Base-by-base conservation (phyloP, 1,140 invertebrate genomes). In the Anastrepha ludens region DNA sequence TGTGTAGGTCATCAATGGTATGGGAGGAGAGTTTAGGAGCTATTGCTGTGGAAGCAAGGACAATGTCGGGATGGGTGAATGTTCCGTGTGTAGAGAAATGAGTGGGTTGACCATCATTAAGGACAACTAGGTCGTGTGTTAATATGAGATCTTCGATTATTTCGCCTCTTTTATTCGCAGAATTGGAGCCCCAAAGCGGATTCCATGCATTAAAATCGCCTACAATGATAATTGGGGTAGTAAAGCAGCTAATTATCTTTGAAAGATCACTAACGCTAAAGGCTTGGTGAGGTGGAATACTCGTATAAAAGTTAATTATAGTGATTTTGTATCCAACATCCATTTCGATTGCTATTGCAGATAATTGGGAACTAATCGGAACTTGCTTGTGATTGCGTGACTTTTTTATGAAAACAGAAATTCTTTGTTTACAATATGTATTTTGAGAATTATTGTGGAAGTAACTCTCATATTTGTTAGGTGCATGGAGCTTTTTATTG, bases 41-140 rank as follows among this genome's bases (percentile, higher is more conserved):
- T 17, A 89, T 55, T 59, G 59, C n/a, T 17, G 86, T 62, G 11
- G 86, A 87, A 41, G 11, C 44, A 11, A 81, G 9, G 15, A 58
- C 20, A 41, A 87, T 44, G 70, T 87, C 50, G 47, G 87, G 44
- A 39, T 89, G 50, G 0, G 86, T 87, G 67, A 88, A 89, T 8
- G 87, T 41, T 5, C 87, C 86, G 86, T 87, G 87, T 3, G 87
- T 88, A 1, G 87, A 88, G 20, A 81, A 50, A 8, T 89, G 88
- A 6, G 88, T 89, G 3, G 88, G 65, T 1, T 87, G 88, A 3
- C 87, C 87, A 41, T 89, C 78, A n/a, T 89, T 89, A 29, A 88
- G 64, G 29, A 88, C 17, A 5, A 86, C 29, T 3, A 87, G 55
- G 47, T 89, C 88, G 15, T 65, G 39, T 1, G 2, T 5, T 11